These are phyloP conservation scores for Heterodera filipjevi DNA, from an alignment of 2,888 invertebrate genomes.

Conservation along the genomic window DNA sequence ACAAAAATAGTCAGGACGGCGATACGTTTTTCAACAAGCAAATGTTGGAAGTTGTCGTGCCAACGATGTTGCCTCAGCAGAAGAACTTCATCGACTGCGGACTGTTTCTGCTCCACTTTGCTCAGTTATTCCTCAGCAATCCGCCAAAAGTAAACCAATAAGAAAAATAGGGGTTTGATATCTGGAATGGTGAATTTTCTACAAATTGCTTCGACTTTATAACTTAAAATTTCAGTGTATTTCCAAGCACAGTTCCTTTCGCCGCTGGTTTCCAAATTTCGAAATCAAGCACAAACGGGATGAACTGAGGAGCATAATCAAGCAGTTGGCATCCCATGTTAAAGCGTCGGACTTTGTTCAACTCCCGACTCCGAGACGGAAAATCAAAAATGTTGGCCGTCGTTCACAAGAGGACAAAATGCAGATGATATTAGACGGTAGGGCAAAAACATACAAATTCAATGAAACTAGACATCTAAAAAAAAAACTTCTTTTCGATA, in stretches of 20 bases:
- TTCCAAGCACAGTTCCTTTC: slow-evolving; percentile 27
- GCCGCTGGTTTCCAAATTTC: slow-evolving; percentile 36
- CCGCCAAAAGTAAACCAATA: slow-evolving; percentile 38
- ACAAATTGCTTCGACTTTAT: background rate
- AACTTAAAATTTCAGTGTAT: slow-evolving; percentile 30
- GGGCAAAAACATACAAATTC: background rate
- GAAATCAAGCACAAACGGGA: slow-evolving; percentile 40
- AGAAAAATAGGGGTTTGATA: no score
- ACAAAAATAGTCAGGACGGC: slow-evolving; percentile 56
- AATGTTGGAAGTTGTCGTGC: slow-evolving; percentile 44
- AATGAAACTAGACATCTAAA: no score
- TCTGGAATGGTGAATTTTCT: no score
- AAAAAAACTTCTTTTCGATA: background rate
- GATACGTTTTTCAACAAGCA: slow-evolving; percentile 27
- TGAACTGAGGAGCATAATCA: slow-evolving; percentile 34
- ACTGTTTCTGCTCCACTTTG: slow-evolving; percentile 89
- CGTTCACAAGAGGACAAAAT: background rate
- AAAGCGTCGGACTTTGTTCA: slow-evolving; percentile 32
- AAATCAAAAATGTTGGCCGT: slow-evolving; percentile 14
- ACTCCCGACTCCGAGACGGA: slow-evolving; percentile 15
- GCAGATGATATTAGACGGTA: slow-evolving; percentile 6
- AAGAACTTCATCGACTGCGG: slow-evolving; percentile 96
- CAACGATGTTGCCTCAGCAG: slow-evolving; percentile 79
- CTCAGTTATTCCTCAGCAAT: slow-evolving; percentile 78
- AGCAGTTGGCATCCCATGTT: slow-evolving; percentile 27